Percentiles rank a stretch among this genome's conserved stretches.
These are phyloP conservation scores for Epizoanthus stellaris DNA, from an alignment of 92 coral and sea anemone species.

Conservation along the genomic window DNA sequence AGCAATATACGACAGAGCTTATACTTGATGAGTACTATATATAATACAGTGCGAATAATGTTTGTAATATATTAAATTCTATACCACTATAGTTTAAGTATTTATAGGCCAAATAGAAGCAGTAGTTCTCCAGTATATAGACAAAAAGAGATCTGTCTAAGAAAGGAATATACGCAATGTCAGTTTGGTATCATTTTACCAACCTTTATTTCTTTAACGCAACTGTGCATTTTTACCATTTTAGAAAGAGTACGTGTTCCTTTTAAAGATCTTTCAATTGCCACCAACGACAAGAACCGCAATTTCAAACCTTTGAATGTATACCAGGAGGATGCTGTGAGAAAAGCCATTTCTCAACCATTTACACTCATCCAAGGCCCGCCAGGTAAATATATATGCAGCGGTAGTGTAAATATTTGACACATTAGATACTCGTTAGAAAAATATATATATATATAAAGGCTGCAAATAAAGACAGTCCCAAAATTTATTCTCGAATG, in stretches of 20 bases:
- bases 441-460: no score
- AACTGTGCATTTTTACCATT: neutral
- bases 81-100: no score
- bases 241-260: constrained; percentile 23
- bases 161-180: neutral
- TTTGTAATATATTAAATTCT: no score
- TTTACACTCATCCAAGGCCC: constrained; percentile 95
- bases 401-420: neutral
- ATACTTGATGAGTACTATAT: no score
- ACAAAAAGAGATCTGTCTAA: neutral
- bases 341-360: constrained; percentile 65
- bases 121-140: neutral
- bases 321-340: constrained; percentile 71
- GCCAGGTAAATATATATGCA: constrained; percentile 71
- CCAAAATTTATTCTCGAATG: no score
- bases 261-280: constrained; percentile 47
- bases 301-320: constrained; percentile 61
- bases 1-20: no score
- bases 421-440: no score
- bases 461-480: no score
- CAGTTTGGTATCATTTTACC: neutral
- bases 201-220: neutral
- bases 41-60: no score
- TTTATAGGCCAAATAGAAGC: no score
- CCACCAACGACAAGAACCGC: constrained; percentile 24